These are phyloP conservation scores for Papilio demoleus DNA, from an alignment of 2,888 invertebrate genomes.

Conservation along the genomic window DNA sequence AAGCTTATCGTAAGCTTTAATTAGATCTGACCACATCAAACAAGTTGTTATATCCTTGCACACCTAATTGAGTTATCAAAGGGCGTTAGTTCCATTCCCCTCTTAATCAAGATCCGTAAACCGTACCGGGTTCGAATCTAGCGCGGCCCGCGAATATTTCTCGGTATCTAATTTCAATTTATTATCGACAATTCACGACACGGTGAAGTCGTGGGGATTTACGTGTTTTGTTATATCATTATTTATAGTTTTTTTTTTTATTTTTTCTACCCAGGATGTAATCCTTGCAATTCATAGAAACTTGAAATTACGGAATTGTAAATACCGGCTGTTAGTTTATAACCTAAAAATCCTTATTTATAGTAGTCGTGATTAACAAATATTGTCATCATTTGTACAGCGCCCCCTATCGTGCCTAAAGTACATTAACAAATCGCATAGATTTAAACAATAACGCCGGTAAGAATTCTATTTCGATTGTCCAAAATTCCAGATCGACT, in stretches of 20 bases:
- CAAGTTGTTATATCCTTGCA: conserved; percentile 30
- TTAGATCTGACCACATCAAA: conserved; percentile 17
- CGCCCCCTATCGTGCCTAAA: no score
- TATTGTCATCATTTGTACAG: no score
- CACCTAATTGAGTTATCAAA: conserved; percentile 46
- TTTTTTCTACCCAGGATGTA: background rate
- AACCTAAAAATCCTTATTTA: no score
- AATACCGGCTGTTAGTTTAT: no score
- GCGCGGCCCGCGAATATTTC: conserved; percentile 44
- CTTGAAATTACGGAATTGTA: background rate
- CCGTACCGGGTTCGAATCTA: conserved; percentile 49
- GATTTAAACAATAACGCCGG: no score
- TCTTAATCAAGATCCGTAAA: conserved; percentile 53
- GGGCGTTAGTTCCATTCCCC: conserved; percentile 51
- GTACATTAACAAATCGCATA: no score
- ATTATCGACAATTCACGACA: conserved; percentile 39
- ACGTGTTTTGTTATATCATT: conserved; percentile 32
- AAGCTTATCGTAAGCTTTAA: background rate
- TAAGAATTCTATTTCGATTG: no score
- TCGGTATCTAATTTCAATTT: conserved; percentile 47
- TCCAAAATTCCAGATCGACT: no score
- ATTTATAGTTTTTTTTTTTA: conserved; percentile 8
- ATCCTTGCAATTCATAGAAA: conserved; percentile 10
- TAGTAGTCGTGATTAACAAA: no score
- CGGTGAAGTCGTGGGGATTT: conserved; percentile 40